These are phyloP conservation scores for Hemitrygon akajei DNA, from an alignment of 2,797 vertebrate genomes.

Conservation along the genomic window DNA sequence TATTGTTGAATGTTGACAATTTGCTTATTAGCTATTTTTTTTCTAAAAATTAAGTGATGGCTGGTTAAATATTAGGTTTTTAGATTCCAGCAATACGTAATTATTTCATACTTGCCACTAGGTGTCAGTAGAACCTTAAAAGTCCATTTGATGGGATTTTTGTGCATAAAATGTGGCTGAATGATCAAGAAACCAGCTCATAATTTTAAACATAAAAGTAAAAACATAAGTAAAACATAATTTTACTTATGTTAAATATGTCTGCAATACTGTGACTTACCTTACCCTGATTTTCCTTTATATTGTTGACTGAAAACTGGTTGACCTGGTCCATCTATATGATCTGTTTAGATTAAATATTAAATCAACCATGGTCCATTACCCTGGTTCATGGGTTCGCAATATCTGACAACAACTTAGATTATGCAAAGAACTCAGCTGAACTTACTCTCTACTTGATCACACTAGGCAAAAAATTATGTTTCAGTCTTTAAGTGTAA, in stretches of 20 bases:
- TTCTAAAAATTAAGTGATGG: background rate
- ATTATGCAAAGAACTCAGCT: background rate
- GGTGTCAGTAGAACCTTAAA: constrained; percentile 6
- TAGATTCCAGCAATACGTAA: background rate
- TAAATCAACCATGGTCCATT: background rate
- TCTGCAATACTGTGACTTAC: background rate
- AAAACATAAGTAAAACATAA: background rate
- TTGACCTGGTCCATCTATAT: background rate
- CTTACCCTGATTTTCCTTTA: background rate
- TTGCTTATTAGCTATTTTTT: background rate
- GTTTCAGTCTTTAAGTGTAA: background rate
- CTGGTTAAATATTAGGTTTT: background rate
- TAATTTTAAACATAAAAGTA: too few relatives aligned
- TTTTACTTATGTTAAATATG: background rate
- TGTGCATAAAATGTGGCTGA: background rate
- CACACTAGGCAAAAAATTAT: background rate
- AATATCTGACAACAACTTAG: background rate
- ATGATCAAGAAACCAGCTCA: background rate
- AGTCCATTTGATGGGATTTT: background rate
- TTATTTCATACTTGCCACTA: background rate
- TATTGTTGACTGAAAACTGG: background rate
- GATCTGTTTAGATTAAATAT: background rate
- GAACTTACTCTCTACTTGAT: background rate
- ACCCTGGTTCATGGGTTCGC: background rate
- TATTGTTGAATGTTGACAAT: background rate